Evolutionary conservation across 2,888 invertebrate species (phyloP).

Genomic region (Anticlea derivata): DNA sequence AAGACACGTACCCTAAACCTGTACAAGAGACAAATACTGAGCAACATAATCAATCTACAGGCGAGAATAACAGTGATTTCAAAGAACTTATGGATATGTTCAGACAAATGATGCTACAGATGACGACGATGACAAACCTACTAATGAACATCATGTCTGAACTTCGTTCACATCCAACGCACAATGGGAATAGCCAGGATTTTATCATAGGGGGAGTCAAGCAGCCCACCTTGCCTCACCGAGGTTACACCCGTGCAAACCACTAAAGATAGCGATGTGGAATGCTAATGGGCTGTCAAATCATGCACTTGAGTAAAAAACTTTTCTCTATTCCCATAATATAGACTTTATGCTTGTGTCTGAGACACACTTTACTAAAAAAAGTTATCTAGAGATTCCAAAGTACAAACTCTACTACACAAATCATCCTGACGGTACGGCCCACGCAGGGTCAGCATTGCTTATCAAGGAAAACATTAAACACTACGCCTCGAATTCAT

Average conservation of each 20-base stretch:
- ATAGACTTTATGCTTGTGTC: not conserved
- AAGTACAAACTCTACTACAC: not conserved
- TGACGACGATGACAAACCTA: not conserved
- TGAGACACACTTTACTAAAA: not conserved
- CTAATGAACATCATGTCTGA: no score
- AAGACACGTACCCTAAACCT: not conserved
- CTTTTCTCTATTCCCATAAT: not conserved
- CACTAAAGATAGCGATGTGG: no score
- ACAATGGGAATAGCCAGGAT: no score
- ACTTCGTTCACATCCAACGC: no score
- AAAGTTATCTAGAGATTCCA: not conserved
- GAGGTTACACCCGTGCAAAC: no score
- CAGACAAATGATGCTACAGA: not conserved
- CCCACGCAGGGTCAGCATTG: not conserved
- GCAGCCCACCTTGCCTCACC: no score
- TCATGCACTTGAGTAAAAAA: not conserved
- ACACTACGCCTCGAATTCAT: no score
- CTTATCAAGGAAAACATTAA: not conserved
- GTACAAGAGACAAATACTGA: not conserved
- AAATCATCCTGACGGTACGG: constrained; percentile 1
- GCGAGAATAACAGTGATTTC: not conserved
- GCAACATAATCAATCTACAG: not conserved
- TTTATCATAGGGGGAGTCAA: no score
- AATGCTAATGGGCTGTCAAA: no score
- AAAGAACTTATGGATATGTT: not conserved